These are phyloP conservation scores for Ifrita kowaldi DNA, from an alignment of 2,113 vertebrate genomes.

Conservation along the genomic window DNA sequence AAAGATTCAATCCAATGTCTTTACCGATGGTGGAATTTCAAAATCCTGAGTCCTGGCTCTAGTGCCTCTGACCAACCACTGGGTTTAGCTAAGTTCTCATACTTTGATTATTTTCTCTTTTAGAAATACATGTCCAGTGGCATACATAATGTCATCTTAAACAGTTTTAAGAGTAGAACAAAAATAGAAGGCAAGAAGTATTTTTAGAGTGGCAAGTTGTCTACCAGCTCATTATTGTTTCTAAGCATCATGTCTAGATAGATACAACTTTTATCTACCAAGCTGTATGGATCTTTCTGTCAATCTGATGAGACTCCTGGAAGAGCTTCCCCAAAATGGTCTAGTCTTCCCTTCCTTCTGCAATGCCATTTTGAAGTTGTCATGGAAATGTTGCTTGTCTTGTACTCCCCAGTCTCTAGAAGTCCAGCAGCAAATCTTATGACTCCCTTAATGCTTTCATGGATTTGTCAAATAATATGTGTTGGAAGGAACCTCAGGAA, in stretches of 20 bases:
- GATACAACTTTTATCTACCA: not conserved
- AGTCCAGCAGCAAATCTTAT: not conserved
- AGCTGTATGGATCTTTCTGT: not conserved
- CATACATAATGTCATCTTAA: not conserved
- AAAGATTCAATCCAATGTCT: not conserved
- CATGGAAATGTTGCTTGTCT: not conserved
- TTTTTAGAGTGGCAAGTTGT: not conserved
- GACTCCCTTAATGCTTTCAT: not conserved
- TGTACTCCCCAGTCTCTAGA: not conserved
- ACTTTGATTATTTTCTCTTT: not conserved
- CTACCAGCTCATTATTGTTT: not conserved
- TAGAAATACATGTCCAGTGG: not conserved
- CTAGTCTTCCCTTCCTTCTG: not conserved
- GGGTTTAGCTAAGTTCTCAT: not conserved
- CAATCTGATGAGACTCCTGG: not conserved
- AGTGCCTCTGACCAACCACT: not conserved
- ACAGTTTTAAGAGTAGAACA: not conserved
- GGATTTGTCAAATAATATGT: fast-evolving
- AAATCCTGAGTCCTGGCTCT: not conserved
- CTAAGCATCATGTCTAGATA: not conserved
- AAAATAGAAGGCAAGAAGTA: not conserved
- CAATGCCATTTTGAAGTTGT: not conserved
- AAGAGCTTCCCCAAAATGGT: not conserved
- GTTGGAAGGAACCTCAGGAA: not conserved
- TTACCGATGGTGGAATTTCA: not conserved